Evolutionary conservation across 2,113 vertebrate genomes (phyloP).

Genomic region (Cricetomys ansorgei): DNA sequence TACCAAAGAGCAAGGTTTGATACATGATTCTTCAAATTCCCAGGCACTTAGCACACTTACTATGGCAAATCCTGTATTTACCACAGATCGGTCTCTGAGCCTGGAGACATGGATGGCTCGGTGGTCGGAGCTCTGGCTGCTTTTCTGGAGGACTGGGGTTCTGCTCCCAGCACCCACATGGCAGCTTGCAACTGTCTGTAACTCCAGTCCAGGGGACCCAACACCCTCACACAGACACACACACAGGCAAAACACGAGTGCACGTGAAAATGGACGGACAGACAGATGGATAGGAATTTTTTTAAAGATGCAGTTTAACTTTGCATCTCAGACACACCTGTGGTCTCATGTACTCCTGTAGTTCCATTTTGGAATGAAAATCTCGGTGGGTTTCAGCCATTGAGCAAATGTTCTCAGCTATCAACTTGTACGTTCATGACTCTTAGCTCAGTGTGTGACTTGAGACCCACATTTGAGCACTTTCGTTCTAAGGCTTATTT

Average conservation of each 20-base stretch:
- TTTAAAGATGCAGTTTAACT: neutral
- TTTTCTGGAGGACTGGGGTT: too few relatives aligned
- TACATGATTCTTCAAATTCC: neutral
- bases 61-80: neutral
- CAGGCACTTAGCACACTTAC: neutral
- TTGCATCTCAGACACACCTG: neutral
- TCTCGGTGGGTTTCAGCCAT: neutral
- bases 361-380: neutral
- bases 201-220: too few relatives aligned
- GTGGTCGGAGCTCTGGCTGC: too few relatives aligned
- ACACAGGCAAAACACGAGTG: too few relatives aligned
- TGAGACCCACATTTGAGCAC: neutral
- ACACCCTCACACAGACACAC: too few relatives aligned
- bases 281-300: too few relatives aligned
- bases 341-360: neutral
- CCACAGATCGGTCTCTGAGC: neutral
- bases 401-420: neutral
- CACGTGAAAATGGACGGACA: too few relatives aligned
- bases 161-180: too few relatives aligned
- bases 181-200: too few relatives aligned
- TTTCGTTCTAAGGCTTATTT: neutral
- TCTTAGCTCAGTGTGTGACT: neutral
- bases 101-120: too few relatives aligned
- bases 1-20: neutral
- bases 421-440: neutral